A percentile compares a stretch with the other conserved stretches of the same genome.
Evolutionary conservation across 2,797 vertebrate species (phyloP).

Genomic region (Eupleurogrammus muticus): DNA sequence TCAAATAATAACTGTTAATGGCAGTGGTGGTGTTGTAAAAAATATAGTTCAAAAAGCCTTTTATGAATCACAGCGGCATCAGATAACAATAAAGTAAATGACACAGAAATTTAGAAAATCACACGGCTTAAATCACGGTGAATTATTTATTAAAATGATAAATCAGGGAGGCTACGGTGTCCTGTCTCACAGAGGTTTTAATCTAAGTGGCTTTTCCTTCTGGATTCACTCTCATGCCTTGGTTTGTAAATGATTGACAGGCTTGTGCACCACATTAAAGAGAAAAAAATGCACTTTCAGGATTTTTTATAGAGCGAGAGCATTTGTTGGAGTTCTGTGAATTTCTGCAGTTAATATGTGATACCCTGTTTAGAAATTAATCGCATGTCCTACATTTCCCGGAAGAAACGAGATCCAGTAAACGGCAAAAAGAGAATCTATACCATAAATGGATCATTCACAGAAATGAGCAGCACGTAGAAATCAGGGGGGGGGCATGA

Average conservation of each 20-base stretch:
- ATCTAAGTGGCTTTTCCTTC: constrained; percentile 5
- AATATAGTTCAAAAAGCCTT: constrained; percentile 1
- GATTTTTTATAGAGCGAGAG: background rate
- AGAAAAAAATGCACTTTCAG: background rate
- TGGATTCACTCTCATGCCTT: constrained; percentile 21
- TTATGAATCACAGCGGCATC: constrained; percentile 14
- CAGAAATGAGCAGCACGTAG: background rate
- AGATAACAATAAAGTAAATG: constrained; percentile 9
- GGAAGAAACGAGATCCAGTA: background rate
- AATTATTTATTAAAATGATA: constrained; percentile 39
- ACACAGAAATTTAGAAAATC: constrained; percentile 46
- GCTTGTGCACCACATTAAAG: constrained; percentile 1
- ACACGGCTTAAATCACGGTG: constrained; percentile 19
- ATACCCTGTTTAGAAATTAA: background rate
- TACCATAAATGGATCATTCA: background rate
- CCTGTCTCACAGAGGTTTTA: constrained; percentile 8
- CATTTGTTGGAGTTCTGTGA: constrained; percentile 2
- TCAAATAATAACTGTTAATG: background rate
- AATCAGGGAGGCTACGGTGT: constrained; percentile 13
- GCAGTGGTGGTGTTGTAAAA: background rate
- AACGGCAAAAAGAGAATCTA: background rate
- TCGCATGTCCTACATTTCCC: background rate
- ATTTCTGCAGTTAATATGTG: background rate
- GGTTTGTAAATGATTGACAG: constrained; percentile 33
- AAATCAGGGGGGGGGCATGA: background rate